A percentile compares a stretch with the other conserved stretches of the same genome.
Evolutionary conservation across 2,797 vertebrate genomes (phyloP).

Genomic region (Characodon lateralis): DNA sequence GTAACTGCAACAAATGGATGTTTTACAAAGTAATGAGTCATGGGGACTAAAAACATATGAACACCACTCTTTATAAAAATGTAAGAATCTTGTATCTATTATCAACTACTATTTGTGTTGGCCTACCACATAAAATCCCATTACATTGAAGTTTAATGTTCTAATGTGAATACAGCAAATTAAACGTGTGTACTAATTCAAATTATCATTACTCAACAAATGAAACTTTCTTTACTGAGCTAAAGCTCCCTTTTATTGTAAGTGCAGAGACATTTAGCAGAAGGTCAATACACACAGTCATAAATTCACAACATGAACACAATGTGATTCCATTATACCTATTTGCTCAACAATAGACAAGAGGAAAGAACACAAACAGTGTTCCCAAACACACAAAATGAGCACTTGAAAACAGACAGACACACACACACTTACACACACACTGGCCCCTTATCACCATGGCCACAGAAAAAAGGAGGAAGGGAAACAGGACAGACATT

Average conservation of each 20-base stretch:
- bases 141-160: background rate
- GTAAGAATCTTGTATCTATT: background rate
- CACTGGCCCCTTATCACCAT: slow-evolving; percentile 65
- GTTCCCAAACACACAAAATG: slow-evolving; percentile 36
- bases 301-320: slow-evolving; percentile 40
- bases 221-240: slow-evolving; percentile 14
- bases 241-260: slow-evolving; percentile 14
- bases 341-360: slow-evolving; percentile 50
- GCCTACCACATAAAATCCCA: background rate
- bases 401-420: slow-evolving; percentile 10
- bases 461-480: slow-evolving; percentile 59
- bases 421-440: slow-evolving; percentile 35
- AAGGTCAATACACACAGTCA: slow-evolving; percentile 42
- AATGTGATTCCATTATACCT: slow-evolving; percentile 54
- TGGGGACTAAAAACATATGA: background rate
- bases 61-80: background rate
- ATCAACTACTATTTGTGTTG: background rate
- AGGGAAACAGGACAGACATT: slow-evolving; percentile 47
- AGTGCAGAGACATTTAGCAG: slow-evolving; percentile 67
- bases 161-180: slow-evolving; percentile 1
- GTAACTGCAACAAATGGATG: background rate
- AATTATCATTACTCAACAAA: background rate
- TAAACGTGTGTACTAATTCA: slow-evolving; percentile 2
- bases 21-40: background rate
- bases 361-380: slow-evolving; percentile 48